phyloP scores from a whole-genome alignment of 2,888 invertebrate species.

The Nipponacmea schrenckii region DNA sequence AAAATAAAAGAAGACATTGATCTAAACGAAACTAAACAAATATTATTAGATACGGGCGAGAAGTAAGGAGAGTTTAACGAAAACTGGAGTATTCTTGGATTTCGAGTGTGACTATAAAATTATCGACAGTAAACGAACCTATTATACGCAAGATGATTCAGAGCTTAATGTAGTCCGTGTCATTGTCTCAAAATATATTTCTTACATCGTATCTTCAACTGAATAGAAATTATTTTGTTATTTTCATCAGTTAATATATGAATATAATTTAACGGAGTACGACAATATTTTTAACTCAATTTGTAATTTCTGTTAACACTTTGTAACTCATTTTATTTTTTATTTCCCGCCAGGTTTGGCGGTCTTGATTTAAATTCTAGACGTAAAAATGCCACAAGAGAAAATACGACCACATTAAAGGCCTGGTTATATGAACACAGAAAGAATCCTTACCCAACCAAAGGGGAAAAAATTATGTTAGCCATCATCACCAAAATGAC shows the following conservation, averaged over 20 bases:
- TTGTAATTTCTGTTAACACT: neutral
- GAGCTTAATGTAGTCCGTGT: too few relatives aligned
- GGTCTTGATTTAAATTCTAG: constrained; percentile 86
- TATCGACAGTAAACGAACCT: too few relatives aligned
- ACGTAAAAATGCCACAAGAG: constrained; percentile 96
- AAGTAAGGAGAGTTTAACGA: neutral
- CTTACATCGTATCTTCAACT: too few relatives aligned
- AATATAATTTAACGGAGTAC: too few relatives aligned
- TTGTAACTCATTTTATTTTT: neutral
- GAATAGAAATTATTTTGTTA: too few relatives aligned
- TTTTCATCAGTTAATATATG: too few relatives aligned
- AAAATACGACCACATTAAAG: constrained; percentile 96
- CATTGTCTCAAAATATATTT: too few relatives aligned
- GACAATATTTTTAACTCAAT: neutral
- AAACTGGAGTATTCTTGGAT: neutral
- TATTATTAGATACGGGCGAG: constrained; percentile 6
- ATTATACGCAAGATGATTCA: too few relatives aligned
- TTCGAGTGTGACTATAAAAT: neutral
- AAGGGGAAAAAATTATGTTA: constrained; percentile 95
- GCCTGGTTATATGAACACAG: constrained; percentile 97
- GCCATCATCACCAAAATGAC: constrained; percentile 97
- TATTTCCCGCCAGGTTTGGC: neutral
- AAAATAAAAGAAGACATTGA: constrained; percentile 13
- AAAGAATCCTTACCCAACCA: constrained; percentile 95
- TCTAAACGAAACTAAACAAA: neutral